Evolutionary conservation across 35 echinoderm and acorn worm genomes (phyloP).

Genomic region (Lytechinus pictus): DNA sequence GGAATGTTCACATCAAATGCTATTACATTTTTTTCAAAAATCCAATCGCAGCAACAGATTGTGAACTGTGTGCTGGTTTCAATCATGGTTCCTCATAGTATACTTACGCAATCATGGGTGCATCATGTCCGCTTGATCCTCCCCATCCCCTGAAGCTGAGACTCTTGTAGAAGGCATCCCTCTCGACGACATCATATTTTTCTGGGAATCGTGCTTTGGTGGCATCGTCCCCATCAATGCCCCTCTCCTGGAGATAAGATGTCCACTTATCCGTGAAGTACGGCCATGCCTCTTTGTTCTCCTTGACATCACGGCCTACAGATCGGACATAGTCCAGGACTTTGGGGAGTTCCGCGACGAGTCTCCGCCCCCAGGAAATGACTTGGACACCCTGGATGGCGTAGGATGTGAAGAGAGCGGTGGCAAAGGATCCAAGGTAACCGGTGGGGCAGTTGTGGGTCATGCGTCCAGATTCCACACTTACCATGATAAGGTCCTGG

Average conservation of each 20-base stretch:
- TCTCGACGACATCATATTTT: conserved; percentile 69
- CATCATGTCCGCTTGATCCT: conserved; percentile 91
- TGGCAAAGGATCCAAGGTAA: conserved; percentile 79
- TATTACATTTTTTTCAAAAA: too few relatives aligned
- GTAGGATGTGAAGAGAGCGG: conserved; percentile 86
- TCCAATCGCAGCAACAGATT: too few relatives aligned
- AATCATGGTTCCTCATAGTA: not conserved
- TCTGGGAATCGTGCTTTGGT: conserved; percentile 63
- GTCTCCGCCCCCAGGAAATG: conserved; percentile 70
- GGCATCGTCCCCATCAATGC: conserved; percentile 57
- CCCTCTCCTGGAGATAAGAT: conserved; percentile 64
- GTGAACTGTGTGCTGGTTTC: too few relatives aligned
- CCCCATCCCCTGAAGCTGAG: conserved; percentile 86
- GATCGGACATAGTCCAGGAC: conserved; percentile 73
- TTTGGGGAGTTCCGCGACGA: conserved; percentile 74
- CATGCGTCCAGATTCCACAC: conserved; percentile 87
- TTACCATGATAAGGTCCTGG: conserved; percentile 69
- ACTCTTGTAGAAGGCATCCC: conserved; percentile 88
- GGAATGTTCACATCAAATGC: too few relatives aligned
- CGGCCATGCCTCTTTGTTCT: conserved; percentile 79
- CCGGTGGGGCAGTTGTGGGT: conserved; percentile 92
- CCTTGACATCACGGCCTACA: conserved; percentile 77
- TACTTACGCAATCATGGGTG: conserved; percentile 90
- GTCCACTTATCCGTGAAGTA: conserved; percentile 85
- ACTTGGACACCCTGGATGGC: conserved; percentile 74